phyloP scores from a whole-genome alignment of 2,888 invertebrate genomes.

The Tachina fera region DNA sequence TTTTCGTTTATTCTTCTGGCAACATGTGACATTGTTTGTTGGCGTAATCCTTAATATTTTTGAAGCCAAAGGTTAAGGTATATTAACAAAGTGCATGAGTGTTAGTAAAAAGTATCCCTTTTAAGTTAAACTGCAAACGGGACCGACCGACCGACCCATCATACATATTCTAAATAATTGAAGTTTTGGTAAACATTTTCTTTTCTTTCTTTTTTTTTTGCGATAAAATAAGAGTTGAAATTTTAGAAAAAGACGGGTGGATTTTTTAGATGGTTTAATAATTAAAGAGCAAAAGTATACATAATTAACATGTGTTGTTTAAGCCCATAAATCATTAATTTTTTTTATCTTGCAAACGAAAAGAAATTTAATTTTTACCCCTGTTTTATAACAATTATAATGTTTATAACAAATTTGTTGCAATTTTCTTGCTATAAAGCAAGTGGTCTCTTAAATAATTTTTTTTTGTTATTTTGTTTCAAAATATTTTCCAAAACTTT shows the following conservation, averaged over 20 bases:
- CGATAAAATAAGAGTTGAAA: slow-evolving; percentile 9
- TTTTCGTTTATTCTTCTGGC: slow-evolving; percentile 8
- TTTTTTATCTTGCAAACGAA: slow-evolving; percentile 7
- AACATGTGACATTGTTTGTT: slow-evolving; percentile 71
- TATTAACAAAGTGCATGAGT: slow-evolving; percentile 27
- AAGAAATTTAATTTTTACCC: slow-evolving; percentile 8
- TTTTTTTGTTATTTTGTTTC: slow-evolving; percentile 30
- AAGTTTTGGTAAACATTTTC: slow-evolving; percentile 38
- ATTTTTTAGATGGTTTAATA: slow-evolving; percentile 32
- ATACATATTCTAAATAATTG: slow-evolving; percentile 61
- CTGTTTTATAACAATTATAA: slow-evolving; percentile 46
- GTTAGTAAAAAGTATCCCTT: slow-evolving; percentile 28
- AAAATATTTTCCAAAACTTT: slow-evolving; percentile 58
- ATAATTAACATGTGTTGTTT: slow-evolving; percentile 68
- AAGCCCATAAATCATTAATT: slow-evolving; percentile 54
- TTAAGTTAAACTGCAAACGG: slow-evolving; percentile 50
- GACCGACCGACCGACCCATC: slow-evolving; percentile 49
- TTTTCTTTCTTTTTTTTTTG: slow-evolving; percentile 10
- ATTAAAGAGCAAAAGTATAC: slow-evolving; percentile 57
- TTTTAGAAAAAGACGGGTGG: neutral
- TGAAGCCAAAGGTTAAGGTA: slow-evolving; percentile 49
- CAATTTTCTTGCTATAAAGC: slow-evolving; percentile 59
- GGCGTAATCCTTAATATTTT: slow-evolving; percentile 49
- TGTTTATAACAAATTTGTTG: slow-evolving; percentile 59
- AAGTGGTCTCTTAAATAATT: slow-evolving; percentile 50